Evolutionary conservation across 2,888 invertebrate species (phyloP).

Genomic region (Drosophila mettleri): DNA sequence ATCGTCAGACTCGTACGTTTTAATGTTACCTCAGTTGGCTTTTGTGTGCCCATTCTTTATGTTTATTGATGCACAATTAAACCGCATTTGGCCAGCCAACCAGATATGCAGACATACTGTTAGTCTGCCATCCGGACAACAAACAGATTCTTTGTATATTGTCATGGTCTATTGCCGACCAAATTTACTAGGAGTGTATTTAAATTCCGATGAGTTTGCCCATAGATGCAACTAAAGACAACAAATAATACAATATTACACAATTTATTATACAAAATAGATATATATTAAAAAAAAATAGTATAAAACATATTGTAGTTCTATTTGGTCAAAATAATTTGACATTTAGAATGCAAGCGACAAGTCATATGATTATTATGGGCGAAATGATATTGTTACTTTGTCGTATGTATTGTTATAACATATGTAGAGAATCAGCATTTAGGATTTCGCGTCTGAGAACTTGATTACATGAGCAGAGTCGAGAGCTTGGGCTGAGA

Average conservation of each 20-base stretch:
- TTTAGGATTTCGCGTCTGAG: neutral
- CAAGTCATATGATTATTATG: neutral
- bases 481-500: slow-evolving; percentile 6
- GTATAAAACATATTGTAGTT: no score
- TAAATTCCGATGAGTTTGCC: slow-evolving; percentile 39
- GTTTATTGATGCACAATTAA: slow-evolving; percentile 73
- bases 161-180: slow-evolving; percentile 77
- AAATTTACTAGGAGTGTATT: slow-evolving; percentile 58
- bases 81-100: slow-evolving; percentile 60
- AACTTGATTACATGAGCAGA: slow-evolving; percentile 2
- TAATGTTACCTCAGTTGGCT: slow-evolving; percentile 56
- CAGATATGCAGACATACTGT: slow-evolving; percentile 43
- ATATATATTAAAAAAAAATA: no score
- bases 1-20: slow-evolving; percentile 43
- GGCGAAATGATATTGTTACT: neutral
- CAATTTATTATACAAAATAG: no score
- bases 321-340: neutral
- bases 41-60: slow-evolving; percentile 51
- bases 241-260: neutral
- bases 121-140: slow-evolving; percentile 62
- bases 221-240: slow-evolving; percentile 13
- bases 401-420: no score
- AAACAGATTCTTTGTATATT: slow-evolving; percentile 58
- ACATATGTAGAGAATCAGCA: neutral
- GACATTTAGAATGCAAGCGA: neutral